Evolutionary conservation across 2,113 vertebrate genomes (phyloP).

Genomic region (Semnornis frantzii): DNA sequence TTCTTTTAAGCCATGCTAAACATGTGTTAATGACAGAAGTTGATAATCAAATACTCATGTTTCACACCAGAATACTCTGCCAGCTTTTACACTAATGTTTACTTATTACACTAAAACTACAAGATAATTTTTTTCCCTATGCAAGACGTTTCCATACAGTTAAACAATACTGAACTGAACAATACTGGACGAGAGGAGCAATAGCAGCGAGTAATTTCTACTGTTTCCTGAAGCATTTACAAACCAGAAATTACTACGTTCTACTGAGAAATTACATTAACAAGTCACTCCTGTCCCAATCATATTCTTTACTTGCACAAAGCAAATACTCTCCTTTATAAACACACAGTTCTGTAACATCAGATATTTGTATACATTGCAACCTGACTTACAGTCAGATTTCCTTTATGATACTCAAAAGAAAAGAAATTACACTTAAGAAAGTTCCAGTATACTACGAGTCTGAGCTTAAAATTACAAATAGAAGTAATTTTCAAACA

Average conservation of each 20-base stretch:
- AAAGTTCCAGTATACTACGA: neutral
- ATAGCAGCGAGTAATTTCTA: neutral
- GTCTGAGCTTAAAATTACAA: neutral
- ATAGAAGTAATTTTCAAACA: neutral
- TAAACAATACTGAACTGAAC: neutral
- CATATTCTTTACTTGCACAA: neutral
- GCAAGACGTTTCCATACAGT: neutral
- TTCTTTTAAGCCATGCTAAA: neutral
- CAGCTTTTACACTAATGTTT: neutral
- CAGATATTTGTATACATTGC: neutral
- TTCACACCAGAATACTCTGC: neutral
- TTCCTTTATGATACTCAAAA: neutral
- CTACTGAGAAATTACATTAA: neutral
- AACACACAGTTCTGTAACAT: neutral
- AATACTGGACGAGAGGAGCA: neutral
- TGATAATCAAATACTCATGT: neutral
- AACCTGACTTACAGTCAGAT: neutral
- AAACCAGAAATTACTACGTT: neutral
- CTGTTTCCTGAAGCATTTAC: neutral
- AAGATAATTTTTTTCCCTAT: neutral
- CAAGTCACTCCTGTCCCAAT: neutral
- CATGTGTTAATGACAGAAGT: neutral
- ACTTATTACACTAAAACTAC: neutral
- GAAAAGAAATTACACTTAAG: neutral
- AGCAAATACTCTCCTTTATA: neutral